Evolutionary conservation across 1,140 invertebrate genomes (phyloP).

Genomic region (Calosoma granatense): DNA sequence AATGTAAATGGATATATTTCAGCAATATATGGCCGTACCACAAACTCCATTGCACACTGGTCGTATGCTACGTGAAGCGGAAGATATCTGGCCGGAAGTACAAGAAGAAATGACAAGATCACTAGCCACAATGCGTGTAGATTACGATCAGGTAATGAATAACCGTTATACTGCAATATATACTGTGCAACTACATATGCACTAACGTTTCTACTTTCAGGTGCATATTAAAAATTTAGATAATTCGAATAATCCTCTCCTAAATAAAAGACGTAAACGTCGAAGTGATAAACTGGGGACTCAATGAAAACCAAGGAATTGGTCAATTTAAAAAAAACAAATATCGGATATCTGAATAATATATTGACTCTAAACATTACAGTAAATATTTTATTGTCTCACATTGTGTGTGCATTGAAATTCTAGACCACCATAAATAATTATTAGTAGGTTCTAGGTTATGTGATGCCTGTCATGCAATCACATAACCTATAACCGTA

Average conservation of each 20-base stretch:
- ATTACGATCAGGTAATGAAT: slow-evolving; percentile 66
- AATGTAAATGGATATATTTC: slow-evolving; percentile 23
- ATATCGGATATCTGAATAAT: no score
- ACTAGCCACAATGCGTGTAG: slow-evolving; percentile 91
- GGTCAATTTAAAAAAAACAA: no score
- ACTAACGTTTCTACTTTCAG: slow-evolving; percentile 29
- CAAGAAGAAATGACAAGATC: slow-evolving; percentile 98
- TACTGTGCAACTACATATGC: not conserved
- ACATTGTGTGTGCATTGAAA: no score
- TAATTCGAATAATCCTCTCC: slow-evolving; percentile 80
- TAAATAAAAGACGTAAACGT: slow-evolving; percentile 71
- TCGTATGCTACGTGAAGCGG: slow-evolving; percentile 76
- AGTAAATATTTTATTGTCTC: no score
- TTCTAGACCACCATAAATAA: no score
- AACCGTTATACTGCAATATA: slow-evolving; percentile 12
- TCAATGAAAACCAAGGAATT: not conserved
- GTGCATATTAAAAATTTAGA: slow-evolving; percentile 83
- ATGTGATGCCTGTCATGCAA: no score
- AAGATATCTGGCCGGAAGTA: slow-evolving; percentile 90
- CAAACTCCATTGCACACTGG: slow-evolving; percentile 88
- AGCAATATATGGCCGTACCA: slow-evolving; percentile 82
- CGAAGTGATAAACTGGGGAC: not conserved
- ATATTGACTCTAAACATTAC: no score
- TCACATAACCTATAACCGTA: no score
- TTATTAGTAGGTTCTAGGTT: no score